Base-by-base conservation (phyloP, 1,140 invertebrate species). In the Drosophila obscura region DNA sequence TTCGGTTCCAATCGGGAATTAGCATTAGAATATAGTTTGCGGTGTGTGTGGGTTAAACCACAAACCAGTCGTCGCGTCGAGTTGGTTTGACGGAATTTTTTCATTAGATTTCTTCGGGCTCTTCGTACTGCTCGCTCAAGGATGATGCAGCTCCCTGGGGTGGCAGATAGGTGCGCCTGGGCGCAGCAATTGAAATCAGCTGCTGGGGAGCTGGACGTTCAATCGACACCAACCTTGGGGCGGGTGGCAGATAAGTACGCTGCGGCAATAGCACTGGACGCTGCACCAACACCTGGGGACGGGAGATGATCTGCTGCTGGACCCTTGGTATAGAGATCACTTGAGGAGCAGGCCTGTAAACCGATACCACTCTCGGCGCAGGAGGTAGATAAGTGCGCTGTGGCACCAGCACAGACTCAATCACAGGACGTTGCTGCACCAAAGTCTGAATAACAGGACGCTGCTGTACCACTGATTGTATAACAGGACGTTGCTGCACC, bases 11-110 rank as follows among this genome's bases (percentile, higher is more conserved):
- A 60, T 59, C 7, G 13, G 13, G 58, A 74, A 85, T 85, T 85
- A 68, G 77, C 82, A 85, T 87, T 65, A 65, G 69, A 85, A 87
- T 87, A 68, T 74, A 74, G 73, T 74, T 77, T 45, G 73, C 19
- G 50, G 26, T 46, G 31, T 31, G 60, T 64, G 60, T 64, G 80
- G 80, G 66, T 72, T 73, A 75, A 80, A 56, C 66, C 76, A 24
- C n/a, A 77, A 84, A 78, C 82, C 66, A 53, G 74, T 78, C 13
- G 41, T 46, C 31, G 57, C 31, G 26, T 15, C 11, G 28, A 64
- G 52, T 71, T 16, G 65, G 31, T 44, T 50, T 8, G 56, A 26
- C 8, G 19, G 45, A 24, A 35, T 39, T 39, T 39, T 39, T 39
- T 39, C 11, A 13, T 0, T 39, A 39, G 35, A 39, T 13, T 11